Percentiles rank a stretch among this genome's conserved stretches.
Evolutionary conservation across 2,888 invertebrate genomes (phyloP).

Genomic region (Diaperis boleti): DNA sequence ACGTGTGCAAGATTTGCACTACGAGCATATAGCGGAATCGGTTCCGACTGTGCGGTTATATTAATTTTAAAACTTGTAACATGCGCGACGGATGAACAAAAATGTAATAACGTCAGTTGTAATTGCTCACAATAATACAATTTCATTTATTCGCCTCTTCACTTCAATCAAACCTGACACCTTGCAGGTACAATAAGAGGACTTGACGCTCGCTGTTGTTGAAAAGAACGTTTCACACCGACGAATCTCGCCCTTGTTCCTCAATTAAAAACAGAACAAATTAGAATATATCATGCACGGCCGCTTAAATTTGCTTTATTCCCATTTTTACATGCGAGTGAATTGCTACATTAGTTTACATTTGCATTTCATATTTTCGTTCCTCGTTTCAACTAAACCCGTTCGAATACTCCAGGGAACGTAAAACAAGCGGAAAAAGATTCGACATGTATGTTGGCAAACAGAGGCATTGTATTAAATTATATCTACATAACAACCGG

Average conservation of each 20-base stretch:
- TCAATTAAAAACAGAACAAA: constrained; percentile 27
- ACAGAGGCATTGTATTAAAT: constrained; percentile 48
- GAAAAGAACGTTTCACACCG: no score
- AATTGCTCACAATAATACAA: no score
- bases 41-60: no score
- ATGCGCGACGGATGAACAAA: no score
- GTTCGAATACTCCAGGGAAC: constrained; percentile 45
- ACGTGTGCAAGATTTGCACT: no score
- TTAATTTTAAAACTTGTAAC: no score
- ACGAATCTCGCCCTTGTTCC: not conserved
- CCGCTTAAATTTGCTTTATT: constrained; percentile 37
- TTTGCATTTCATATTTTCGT: constrained; percentile 52
- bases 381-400: constrained; percentile 44
- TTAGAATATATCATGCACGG: constrained; percentile 36
- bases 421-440: constrained; percentile 52
- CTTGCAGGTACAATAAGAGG: no score
- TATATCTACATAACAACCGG: constrained; percentile 45
- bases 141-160: no score
- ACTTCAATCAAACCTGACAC: no score
- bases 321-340: constrained; percentile 45
- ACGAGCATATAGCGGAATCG: no score
- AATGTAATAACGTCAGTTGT: no score
- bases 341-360: constrained; percentile 52
- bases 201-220: no score
- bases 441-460: constrained; percentile 49